A percentile compares a stretch with the other conserved stretches of the same genome.
Evolutionary conservation across 2,888 invertebrate species (phyloP).

Genomic region (Ophioninae sp.): DNA sequence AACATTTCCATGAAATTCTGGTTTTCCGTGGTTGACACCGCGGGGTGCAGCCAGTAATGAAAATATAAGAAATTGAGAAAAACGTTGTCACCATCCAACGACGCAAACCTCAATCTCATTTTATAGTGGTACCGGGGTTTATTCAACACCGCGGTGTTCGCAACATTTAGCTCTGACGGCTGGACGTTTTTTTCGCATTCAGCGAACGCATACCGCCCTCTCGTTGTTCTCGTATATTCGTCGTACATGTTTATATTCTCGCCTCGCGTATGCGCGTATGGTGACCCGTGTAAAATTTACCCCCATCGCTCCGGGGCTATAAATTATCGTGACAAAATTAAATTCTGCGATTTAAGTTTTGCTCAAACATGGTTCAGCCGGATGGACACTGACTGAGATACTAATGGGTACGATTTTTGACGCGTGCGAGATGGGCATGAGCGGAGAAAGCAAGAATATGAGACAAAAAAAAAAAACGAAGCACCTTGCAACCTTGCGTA

Average conservation of each 20-base stretch:
- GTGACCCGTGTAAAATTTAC: constrained; percentile 24
- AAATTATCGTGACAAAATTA: constrained; percentile 66
- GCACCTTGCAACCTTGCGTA: constrained; percentile 24
- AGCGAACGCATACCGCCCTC: constrained; percentile 25
- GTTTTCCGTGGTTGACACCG: too few relatives aligned
- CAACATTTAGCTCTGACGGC: constrained; percentile 1
- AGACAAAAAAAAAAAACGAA: background rate
- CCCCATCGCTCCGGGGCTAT: constrained; percentile 35
- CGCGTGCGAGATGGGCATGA: background rate
- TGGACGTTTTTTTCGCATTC: background rate
- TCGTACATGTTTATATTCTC: constrained; percentile 11
- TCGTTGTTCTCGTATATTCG: constrained; percentile 25
- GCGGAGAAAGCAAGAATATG: background rate
- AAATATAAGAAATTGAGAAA: too few relatives aligned
- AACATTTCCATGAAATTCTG: too few relatives aligned
- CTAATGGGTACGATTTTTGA: background rate
- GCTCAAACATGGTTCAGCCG: constrained; percentile 49
- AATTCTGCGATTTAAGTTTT: constrained; percentile 60
- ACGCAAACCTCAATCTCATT: too few relatives aligned
- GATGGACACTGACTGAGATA: background rate
- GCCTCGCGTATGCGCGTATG: constrained; percentile 10
- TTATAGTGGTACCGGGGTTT: background rate
- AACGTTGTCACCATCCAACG: too few relatives aligned
- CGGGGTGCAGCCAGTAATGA: too few relatives aligned
- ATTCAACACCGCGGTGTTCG: constrained; percentile 1